phyloP scores from a whole-genome alignment of 2,888 invertebrate genomes.

The Oscheius sp. region DNA sequence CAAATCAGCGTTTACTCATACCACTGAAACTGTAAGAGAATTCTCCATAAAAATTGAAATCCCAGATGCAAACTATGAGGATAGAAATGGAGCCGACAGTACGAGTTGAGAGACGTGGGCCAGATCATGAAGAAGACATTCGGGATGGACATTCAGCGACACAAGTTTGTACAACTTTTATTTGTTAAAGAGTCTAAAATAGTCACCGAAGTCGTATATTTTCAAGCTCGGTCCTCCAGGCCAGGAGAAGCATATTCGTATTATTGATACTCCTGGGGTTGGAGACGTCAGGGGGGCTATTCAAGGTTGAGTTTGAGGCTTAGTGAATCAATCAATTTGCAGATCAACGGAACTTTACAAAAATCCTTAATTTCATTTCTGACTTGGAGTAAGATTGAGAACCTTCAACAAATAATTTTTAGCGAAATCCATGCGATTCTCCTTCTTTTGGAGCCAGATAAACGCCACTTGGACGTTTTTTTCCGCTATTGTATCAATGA shows the following conservation, averaged over 20 bases:
- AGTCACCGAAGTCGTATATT: constrained; percentile 4
- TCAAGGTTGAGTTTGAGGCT: too few relatives aligned
- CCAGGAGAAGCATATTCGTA: background rate
- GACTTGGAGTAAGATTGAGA: constrained; percentile 6
- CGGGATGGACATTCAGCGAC: constrained; percentile 4
- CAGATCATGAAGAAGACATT: background rate
- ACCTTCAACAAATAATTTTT: background rate
- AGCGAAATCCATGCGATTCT: constrained; percentile 42
- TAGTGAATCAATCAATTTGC: too few relatives aligned
- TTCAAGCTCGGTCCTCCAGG: background rate
- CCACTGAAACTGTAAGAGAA: background rate
- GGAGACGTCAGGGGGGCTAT: constrained; percentile 5
- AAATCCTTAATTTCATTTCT: constrained; percentile 11
- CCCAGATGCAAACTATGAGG: background rate
- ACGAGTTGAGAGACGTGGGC: background rate
- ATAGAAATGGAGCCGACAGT: background rate
- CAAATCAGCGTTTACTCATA: background rate
- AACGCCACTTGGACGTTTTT: constrained; percentile 30
- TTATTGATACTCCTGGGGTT: constrained; percentile 24
- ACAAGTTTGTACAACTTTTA: too few relatives aligned
- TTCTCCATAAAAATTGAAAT: background rate
- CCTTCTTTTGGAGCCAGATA: constrained; percentile 49
- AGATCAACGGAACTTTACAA: constrained; percentile 14
- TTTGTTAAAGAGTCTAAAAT: too few relatives aligned
- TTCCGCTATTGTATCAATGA: constrained; percentile 58